A percentile compares a stretch with the other conserved stretches of the same genome.
Conservation (phyloP, 2,113 vertebrate genomes). For the Gracilinanus agilis region DNA sequence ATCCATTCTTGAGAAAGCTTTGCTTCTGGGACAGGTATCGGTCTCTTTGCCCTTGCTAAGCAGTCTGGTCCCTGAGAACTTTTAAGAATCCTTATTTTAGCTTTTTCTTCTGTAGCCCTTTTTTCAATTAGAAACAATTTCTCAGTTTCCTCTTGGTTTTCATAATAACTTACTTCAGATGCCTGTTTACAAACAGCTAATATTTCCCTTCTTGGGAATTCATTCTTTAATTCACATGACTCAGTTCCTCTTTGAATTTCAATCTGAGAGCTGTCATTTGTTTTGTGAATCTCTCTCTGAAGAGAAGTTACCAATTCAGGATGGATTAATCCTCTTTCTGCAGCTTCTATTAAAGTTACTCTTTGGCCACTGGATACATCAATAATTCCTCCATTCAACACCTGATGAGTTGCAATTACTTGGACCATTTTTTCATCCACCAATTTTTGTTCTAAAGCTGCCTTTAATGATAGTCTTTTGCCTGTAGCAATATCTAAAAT, state of each 20-base stretch:
- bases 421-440: conserved; percentile 87
- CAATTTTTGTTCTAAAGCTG: conserved; percentile 86
- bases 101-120: conserved; percentile 51
- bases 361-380: conserved; percentile 82
- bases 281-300: conserved; percentile 46
- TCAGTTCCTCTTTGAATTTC: conserved; percentile 55
- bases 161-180: conserved; percentile 41
- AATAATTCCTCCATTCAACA: conserved; percentile 88
- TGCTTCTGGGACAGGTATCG: conserved; percentile 43
- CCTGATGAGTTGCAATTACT: conserved; percentile 87
- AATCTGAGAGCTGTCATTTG: accelerated
- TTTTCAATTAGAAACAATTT: conserved; percentile 49
- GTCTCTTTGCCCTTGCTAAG: background rate
- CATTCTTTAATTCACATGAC: conserved; percentile 10
- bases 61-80: background rate
- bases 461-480: conserved; percentile 85
- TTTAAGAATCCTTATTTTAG: conserved; percentile 45
- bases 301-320: conserved; percentile 83
- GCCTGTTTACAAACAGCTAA: background rate
- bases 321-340: conserved; percentile 84
- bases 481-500: conserved; percentile 88
- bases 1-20: conserved; percentile 37
- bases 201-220: conserved; percentile 44
- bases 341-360: conserved; percentile 86
- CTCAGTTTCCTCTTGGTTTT: conserved; percentile 48